Base-by-base conservation (phyloP, 2,113 vertebrate genomes). In the Sakesphorus luctuosus region DNA sequence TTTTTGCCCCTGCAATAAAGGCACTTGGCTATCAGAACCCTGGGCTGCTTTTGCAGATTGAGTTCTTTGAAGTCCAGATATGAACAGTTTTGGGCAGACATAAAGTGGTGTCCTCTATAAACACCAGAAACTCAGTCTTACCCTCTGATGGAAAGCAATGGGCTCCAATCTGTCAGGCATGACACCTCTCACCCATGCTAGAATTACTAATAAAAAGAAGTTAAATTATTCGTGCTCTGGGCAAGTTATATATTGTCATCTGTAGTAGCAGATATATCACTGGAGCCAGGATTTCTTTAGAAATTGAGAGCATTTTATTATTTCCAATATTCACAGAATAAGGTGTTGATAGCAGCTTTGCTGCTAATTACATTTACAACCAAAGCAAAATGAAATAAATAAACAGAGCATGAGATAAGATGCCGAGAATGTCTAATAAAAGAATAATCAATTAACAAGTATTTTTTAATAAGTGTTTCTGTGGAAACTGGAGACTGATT, bases 281-380 rank as follows among this genome's bases (percentile, higher is more conserved):
- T 63, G 55, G 20, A 85, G 29, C 9, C 65, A 91, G 40, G 18
- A 67, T 52, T 90, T 85, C 76, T 89, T 93, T 31, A 90, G 49
- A 61, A 87, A 93, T 73, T 19, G 14, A 87, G 56, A 84, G 24
- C n/a, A n/a, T 91, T 87, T 81, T 56, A 61, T 95, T 84, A 31
- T 74, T 86, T 71, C 59, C 18, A 71, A 8, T 44, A 84, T 25
- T 36, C 1, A 5, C 46, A 88, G 55, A 66, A 33, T 71, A 66
- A 90, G 71, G 67, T 93, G 74, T 59, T 62, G 28, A 78, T 87
- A 79, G 55, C 67, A 74, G 40, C 58, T 92, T 93, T 95, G 24
- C 65, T 78, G 55, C 40, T 96, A 92, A 86, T 96, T 92, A 46
- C 38, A 33, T 63, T 77, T 87, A 76, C 6, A 83, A 90, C 29